Evolutionary conservation across 2,888 invertebrate genomes (phyloP).

Genomic region (Andrena bucephala): DNA sequence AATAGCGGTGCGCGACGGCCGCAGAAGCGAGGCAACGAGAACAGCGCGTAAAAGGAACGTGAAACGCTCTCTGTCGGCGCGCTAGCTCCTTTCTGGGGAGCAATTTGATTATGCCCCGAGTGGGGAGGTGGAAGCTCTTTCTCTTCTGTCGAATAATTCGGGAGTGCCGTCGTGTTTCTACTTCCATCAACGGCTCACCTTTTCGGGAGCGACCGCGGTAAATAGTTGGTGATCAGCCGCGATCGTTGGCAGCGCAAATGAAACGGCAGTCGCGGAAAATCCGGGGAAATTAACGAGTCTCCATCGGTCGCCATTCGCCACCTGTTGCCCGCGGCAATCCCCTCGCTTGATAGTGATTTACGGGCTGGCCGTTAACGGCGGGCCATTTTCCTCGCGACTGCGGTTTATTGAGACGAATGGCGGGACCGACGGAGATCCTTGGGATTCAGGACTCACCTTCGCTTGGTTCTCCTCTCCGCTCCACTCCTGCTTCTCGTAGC

Average conservation of each 20-base stretch:
- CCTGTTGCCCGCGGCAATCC: slow-evolving; percentile 67
- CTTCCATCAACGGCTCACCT: background rate
- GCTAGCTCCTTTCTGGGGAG: slow-evolving; percentile 5
- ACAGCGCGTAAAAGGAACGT: slow-evolving; percentile 69
- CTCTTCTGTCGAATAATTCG: background rate
- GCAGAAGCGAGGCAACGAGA: slow-evolving; percentile 39
- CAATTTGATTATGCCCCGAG: slow-evolving; percentile 10
- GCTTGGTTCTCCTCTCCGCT: slow-evolving; percentile 72
- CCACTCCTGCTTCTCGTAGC: slow-evolving; percentile 70
- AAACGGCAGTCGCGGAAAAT: background rate
- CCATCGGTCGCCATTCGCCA: slow-evolving; percentile 66
- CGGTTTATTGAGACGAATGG: slow-evolving; percentile 40
- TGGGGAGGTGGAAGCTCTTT: background rate
- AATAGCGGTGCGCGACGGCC: slow-evolving; percentile 57
- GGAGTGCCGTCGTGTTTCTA: background rate
- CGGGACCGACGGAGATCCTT: slow-evolving; percentile 36
- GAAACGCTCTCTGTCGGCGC: slow-evolving; percentile 49
- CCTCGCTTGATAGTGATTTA: slow-evolving; percentile 55
- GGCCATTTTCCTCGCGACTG: slow-evolving; percentile 6
- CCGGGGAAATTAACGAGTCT: slow-evolving; percentile 46
- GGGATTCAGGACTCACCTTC: slow-evolving; percentile 74
- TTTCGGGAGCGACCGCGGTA: background rate
- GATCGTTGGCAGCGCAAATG: slow-evolving; percentile 48
- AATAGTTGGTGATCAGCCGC: background rate
- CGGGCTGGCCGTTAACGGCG: slow-evolving; percentile 28